Conservation (phyloP, 2,888 invertebrate species). For the Ectobius pallidus region DNA sequence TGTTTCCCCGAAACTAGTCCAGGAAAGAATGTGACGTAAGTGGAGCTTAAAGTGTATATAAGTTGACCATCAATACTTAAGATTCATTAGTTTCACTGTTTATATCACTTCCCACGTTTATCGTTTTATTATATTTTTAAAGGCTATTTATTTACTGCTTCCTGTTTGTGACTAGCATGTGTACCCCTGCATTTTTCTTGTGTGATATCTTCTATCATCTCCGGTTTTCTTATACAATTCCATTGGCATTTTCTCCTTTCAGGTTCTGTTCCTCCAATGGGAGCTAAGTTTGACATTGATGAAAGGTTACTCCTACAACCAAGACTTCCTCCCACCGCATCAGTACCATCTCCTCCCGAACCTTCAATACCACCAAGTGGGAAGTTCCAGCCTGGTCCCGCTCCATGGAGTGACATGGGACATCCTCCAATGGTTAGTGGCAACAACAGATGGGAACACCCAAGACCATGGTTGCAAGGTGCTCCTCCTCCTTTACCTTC, state of each 20-base stretch:
- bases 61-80: too few relatives aligned
- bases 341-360: slow-evolving; percentile 26
- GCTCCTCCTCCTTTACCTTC: not conserved
- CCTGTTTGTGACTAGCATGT: too few relatives aligned
- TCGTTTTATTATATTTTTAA: too few relatives aligned
- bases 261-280: not conserved
- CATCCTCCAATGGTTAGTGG: not conserved
- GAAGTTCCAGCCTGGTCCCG: slow-evolving; percentile 6
- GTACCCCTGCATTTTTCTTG: too few relatives aligned
- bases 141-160: too few relatives aligned
- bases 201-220: too few relatives aligned
- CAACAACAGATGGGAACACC: slow-evolving; percentile 5
- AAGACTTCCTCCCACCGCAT: not conserved
- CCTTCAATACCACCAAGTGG: not conserved
- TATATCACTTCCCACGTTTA: too few relatives aligned
- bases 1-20: too few relatives aligned
- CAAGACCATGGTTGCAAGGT: slow-evolving; percentile 13
- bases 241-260: not conserved
- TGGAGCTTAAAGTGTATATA: too few relatives aligned
- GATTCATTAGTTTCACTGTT: too few relatives aligned
- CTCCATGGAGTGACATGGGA: slow-evolving; percentile 31
- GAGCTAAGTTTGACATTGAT: slow-evolving; percentile 57
- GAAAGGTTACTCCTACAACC: slow-evolving; percentile 58
- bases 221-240: too few relatives aligned
- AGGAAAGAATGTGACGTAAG: too few relatives aligned